phyloP scores from a whole-genome alignment of 2,888 invertebrate genomes.

The Hypomecis atomaria region DNA sequence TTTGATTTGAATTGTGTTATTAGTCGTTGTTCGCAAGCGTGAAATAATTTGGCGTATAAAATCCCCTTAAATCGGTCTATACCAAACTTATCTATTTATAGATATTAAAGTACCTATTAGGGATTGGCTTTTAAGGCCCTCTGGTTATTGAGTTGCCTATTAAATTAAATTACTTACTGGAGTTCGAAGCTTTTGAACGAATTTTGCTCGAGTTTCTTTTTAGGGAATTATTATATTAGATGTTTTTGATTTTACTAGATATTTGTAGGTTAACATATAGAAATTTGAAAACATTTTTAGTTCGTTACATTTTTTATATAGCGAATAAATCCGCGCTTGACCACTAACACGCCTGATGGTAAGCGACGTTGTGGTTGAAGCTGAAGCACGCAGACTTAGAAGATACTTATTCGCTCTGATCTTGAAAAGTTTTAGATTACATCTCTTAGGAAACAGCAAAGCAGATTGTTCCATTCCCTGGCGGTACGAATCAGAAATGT shows the following conservation, averaged over 20 bases:
- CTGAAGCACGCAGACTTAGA: too few relatives aligned
- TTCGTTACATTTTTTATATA: too few relatives aligned
- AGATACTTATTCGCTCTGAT: too few relatives aligned
- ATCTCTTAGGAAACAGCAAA: too few relatives aligned
- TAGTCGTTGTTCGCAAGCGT: not conserved
- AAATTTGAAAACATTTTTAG: too few relatives aligned
- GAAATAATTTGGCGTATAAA: not conserved
- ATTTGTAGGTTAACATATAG: too few relatives aligned
- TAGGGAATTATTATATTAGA: not conserved
- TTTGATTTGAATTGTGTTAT: not conserved
- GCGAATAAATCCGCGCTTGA: too few relatives aligned
- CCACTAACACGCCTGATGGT: too few relatives aligned
- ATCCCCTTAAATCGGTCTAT: constrained; percentile 10
- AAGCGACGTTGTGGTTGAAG: too few relatives aligned
- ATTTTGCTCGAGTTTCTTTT: not conserved
- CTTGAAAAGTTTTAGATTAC: too few relatives aligned
- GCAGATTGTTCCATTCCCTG: too few relatives aligned
- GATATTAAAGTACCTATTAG: constrained; percentile 30
- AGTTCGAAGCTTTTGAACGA: constrained; percentile 8
- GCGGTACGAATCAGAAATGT: too few relatives aligned
- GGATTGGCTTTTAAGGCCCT: constrained; percentile 36
- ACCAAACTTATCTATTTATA: constrained; percentile 16
- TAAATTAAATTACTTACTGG: constrained; percentile 33
- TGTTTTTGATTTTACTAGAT: not conserved
- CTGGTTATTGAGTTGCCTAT: constrained; percentile 28